Evolutionary conservation across 2,113 vertebrate species (phyloP), one percentile per base, ranked within the genome.

Genomic region (Hirundichthys speculiger): DNA sequence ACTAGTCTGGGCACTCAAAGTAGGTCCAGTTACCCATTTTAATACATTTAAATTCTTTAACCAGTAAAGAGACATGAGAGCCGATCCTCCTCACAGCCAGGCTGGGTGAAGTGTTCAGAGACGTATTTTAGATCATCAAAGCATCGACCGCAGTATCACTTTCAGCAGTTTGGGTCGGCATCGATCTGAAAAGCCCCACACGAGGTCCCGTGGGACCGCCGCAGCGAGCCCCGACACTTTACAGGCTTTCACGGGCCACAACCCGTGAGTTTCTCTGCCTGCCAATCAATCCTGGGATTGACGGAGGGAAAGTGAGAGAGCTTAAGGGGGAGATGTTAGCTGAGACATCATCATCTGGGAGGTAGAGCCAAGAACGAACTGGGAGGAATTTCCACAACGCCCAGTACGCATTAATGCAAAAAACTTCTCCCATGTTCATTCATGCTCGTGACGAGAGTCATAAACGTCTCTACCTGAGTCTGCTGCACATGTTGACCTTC

Each of bases 211-310:
- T 34, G 51, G 53, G 49, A 56, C 22, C 11, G 43, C 41, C 65
- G 51, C 16, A 50, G n/a, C 38, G 10, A 41, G 21, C 49, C 19
- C 24, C 30, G 27, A 62, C 55, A 62, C 41, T 8, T 39, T 3
- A 21, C 43, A 22, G 34, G 30, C 20, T 69, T 67, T 73, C 51
- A 49, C 20, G 13, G 1, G n/a, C 58, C 57, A 64, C 69, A 82
- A 43, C n/a, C 1, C 16, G 51, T 39, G 49, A 46, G 56, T 55
- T 39, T 73, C 49, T 49, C 53, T 14, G 53, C 34, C 66, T 61
- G 45, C 55, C 49, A 34, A 45, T 46, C 57, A 60, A 6, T 58
- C 56, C 46, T 49, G 50, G 54, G 34, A 69, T 46, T 57, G 75
- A 72, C 63, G 60, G 51, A 70, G 27, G 51, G 52, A 64, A 40